Percentiles rank a stretch among this genome's conserved stretches.
These are phyloP conservation scores for Agriopis leucophaearia DNA, from an alignment of 2,888 invertebrate genomes.

Conservation along the genomic window DNA sequence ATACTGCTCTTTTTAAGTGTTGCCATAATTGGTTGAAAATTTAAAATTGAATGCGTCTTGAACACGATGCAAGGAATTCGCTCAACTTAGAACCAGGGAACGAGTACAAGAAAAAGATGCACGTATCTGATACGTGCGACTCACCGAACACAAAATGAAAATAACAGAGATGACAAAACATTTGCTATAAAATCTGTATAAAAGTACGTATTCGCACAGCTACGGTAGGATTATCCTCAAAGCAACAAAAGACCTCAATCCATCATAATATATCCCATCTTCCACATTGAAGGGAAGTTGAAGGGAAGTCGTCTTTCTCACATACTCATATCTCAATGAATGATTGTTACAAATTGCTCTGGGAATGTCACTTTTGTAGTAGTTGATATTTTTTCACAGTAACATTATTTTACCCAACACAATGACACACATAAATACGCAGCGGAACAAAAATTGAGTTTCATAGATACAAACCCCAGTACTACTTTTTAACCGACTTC, in stretches of 20 bases:
- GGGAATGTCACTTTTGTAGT: conserved; percentile 12
- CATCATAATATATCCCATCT: conserved; percentile 22
- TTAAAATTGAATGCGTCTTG: too few species aligned
- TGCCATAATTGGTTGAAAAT: too few species aligned
- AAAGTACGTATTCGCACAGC: not conserved
- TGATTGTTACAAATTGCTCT: conserved; percentile 21
- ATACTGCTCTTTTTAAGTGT: too few species aligned
- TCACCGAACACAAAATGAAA: not conserved
- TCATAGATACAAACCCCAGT: too few species aligned
- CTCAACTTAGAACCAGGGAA: too few species aligned
- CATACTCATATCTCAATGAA: conserved; percentile 15
- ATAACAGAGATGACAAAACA: not conserved
- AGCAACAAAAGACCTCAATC: conserved; percentile 18
- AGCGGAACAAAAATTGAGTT: too few species aligned
- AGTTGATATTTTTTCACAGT: conserved; percentile 1
- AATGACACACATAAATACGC: not conserved
- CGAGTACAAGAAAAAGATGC: too few species aligned
- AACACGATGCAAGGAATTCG: too few species aligned
- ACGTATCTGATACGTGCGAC: too few species aligned
- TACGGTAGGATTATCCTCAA: conserved; percentile 9
- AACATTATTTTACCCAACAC: not conserved
- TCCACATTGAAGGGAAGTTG: conserved; percentile 17
- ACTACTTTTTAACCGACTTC: too few species aligned
- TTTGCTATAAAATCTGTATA: not conserved
- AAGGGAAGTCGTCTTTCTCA: conserved; percentile 15